A percentile compares a stretch with the other conserved stretches of the same genome.
Conservation (phyloP, 2,888 invertebrate species). For the Chesias legatella region DNA sequence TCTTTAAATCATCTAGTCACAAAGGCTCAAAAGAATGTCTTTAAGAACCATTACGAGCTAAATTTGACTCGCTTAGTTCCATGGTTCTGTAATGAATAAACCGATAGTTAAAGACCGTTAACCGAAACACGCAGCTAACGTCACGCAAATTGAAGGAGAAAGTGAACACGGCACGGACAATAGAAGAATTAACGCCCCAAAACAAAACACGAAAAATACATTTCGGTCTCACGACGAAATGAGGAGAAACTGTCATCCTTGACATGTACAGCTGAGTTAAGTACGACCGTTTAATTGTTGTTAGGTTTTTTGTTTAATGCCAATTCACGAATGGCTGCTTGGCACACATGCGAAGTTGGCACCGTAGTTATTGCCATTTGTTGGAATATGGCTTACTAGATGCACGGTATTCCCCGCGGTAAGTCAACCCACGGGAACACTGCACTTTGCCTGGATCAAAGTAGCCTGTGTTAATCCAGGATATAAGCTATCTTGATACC, state of each 20-base stretch:
- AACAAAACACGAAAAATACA: slow-evolving; percentile 45
- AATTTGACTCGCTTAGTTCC: slow-evolving; percentile 23
- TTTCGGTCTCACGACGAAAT: slow-evolving; percentile 36
- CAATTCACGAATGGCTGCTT: slow-evolving; percentile 24
- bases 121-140: slow-evolving; percentile 33
- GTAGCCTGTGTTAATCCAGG: too few relatives aligned
- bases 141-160: slow-evolving; percentile 52
- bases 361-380: slow-evolving; percentile 16
- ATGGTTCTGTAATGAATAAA: slow-evolving; percentile 18
- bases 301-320: slow-evolving; percentile 26
- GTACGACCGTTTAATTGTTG: slow-evolving; percentile 28
- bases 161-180: slow-evolving; percentile 53
- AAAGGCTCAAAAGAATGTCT: slow-evolving; percentile 8
- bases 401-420: too few relatives aligned
- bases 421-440: too few relatives aligned
- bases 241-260: slow-evolving; percentile 38
- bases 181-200: slow-evolving; percentile 44
- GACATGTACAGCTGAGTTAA: slow-evolving; percentile 33
- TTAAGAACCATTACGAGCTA: slow-evolving; percentile 23
- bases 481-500: too few relatives aligned
- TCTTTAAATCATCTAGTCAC: too few relatives aligned
- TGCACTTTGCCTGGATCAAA: too few relatives aligned
- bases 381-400: slow-evolving; percentile 1
- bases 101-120: slow-evolving; percentile 11
- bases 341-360: slow-evolving; percentile 8